phyloP scores from a whole-genome alignment of 1,140 invertebrate species.

The Heliothis virescens region DNA sequence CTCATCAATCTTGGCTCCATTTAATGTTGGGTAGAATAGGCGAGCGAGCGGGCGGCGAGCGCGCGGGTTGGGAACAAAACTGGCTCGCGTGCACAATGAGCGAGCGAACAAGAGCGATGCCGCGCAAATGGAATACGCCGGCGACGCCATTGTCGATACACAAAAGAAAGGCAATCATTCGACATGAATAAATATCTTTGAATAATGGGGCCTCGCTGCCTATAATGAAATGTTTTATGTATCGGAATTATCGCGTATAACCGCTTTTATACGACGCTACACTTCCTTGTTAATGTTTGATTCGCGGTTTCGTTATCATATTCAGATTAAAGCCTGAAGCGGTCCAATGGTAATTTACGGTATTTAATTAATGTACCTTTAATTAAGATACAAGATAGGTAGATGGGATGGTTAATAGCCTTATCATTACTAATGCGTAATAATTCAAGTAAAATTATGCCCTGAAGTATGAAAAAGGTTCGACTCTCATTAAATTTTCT shows the following conservation, averaged over 20 bases:
- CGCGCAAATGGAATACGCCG: conserved; percentile 79
- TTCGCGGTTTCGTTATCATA: conserved; percentile 59
- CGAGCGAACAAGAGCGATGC: conserved; percentile 60
- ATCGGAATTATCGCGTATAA: conserved; percentile 78
- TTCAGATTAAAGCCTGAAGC: neutral
- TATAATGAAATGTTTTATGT: conserved; percentile 84
- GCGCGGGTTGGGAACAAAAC: conserved; percentile 73
- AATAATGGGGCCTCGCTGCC: conserved; percentile 79
- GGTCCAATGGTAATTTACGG: neutral
- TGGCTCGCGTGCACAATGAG: conserved; percentile 74
- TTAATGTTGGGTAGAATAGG: conserved; percentile 79
- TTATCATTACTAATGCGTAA: too few relatives aligned
- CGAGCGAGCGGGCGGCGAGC: conserved; percentile 48
- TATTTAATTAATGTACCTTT: neutral
- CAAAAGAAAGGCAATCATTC: conserved; percentile 86
- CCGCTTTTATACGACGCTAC: conserved; percentile 67
- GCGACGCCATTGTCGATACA: conserved; percentile 80
- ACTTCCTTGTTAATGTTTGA: conserved; percentile 67
- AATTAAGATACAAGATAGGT: neutral
- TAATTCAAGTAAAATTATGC: too few relatives aligned
- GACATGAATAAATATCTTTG: conserved; percentile 85
- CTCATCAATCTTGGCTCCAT: conserved; percentile 84
- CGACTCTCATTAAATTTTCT: too few relatives aligned
- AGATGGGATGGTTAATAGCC: too few relatives aligned
- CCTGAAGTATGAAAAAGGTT: too few relatives aligned